A percentile compares a stretch with the other conserved stretches of the same genome.
Evolutionary conservation across 2,113 vertebrate species (phyloP).

Genomic region (Oryzias celebensis): DNA sequence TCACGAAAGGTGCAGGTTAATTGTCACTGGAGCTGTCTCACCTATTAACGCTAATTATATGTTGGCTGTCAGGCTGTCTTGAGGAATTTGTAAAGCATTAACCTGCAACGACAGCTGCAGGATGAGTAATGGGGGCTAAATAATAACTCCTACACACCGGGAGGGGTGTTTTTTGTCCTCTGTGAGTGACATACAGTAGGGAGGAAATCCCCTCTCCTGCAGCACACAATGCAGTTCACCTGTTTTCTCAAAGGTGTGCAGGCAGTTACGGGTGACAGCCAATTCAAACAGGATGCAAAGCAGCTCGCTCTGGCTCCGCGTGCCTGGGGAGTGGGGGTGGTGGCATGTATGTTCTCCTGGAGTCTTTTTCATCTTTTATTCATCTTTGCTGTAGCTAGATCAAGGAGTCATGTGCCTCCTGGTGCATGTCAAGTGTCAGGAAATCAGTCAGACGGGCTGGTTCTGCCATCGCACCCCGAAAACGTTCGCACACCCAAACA

Average conservation of each 20-base stretch:
- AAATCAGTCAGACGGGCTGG: conserved; percentile 68
- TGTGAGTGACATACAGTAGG: conserved; percentile 42
- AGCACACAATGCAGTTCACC: conserved; percentile 58
- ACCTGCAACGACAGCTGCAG: conserved; percentile 46
- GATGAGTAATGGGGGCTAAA: conserved; percentile 30
- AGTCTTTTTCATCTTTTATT: conserved; percentile 79
- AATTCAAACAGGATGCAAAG: conserved; percentile 77
- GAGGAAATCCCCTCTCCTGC: conserved; percentile 51
- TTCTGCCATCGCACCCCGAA: conserved; percentile 37
- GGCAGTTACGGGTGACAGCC: conserved; percentile 68
- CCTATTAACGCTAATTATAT: conserved; percentile 61
- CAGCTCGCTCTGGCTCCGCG: conserved; percentile 36
- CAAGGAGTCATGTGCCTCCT: conserved; percentile 68
- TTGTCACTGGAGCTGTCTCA: conserved; percentile 52
- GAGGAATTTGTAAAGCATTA: conserved; percentile 72
- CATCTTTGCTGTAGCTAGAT: conserved; percentile 69
- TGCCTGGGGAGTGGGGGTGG: conserved; percentile 52
- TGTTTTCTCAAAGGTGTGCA: conserved; percentile 70
- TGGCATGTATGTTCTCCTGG: conserved; percentile 65
- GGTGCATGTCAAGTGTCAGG: conserved; percentile 72
- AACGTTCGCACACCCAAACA: conserved; percentile 32
- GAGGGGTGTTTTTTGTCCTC: conserved; percentile 30
- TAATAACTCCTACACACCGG: conserved; percentile 24
- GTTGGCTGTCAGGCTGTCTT: conserved; percentile 44
- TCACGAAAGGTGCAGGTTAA: conserved; percentile 57